These are phyloP conservation scores for Marronus borbonicus DNA, from an alignment of 2,888 invertebrate species.

Conservation along the genomic window DNA sequence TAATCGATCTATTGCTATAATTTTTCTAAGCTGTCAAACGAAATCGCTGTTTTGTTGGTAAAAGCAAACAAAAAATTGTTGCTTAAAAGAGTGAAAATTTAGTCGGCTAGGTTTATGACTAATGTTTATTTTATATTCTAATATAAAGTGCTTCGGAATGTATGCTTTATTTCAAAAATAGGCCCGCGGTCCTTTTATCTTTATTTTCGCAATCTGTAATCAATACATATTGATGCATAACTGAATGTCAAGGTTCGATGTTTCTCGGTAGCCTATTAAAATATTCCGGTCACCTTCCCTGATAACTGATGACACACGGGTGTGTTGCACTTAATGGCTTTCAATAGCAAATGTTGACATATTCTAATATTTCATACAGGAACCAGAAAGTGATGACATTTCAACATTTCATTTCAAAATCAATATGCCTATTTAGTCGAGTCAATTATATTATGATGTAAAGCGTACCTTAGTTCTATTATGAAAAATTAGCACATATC, in stretches of 20 bases:
- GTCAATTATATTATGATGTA: too few species aligned
- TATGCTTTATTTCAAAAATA: neutral
- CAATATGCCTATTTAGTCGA: neutral
- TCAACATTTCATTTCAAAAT: neutral
- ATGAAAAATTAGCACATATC: too few species aligned
- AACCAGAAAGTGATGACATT: neutral
- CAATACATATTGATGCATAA: conserved; percentile 12
- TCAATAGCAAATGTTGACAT: conserved; percentile 5
- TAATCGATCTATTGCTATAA: too few species aligned
- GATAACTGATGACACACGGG: conserved; percentile 9
- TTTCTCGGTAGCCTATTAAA: neutral
- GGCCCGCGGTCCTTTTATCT: neutral
- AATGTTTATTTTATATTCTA: too few species aligned
- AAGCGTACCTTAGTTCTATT: too few species aligned
- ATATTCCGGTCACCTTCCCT: neutral
- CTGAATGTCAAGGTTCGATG: conserved; percentile 23
- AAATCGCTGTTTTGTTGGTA: too few species aligned
- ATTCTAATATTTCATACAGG: neutral
- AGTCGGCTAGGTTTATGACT: too few species aligned
- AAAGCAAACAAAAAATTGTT: too few species aligned
- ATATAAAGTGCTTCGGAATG: neutral
- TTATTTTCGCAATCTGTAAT: conserved; percentile 5
- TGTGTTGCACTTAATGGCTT: conserved; percentile 6
- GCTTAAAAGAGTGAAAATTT: too few species aligned
- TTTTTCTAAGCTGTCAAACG: too few species aligned